Percentiles rank a stretch among this genome's conserved stretches.
phyloP scores from a whole-genome alignment of 2,888 invertebrate species.

The Tachystola acroxantha region DNA sequence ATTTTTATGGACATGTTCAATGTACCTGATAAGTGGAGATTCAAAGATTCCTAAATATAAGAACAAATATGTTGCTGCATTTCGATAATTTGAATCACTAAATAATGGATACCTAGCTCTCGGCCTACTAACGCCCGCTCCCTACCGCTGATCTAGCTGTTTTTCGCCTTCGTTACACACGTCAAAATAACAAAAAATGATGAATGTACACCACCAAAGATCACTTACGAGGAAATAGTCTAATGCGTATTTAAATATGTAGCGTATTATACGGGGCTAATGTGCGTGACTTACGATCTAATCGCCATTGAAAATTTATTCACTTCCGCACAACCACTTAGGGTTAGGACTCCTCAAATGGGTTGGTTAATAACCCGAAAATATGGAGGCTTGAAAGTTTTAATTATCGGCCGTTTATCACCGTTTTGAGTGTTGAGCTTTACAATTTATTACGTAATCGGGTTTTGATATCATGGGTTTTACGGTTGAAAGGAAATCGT shows the following conservation, averaged over 20 bases:
- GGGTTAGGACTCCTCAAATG: conserved; percentile 26
- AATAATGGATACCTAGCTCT: conserved; percentile 1
- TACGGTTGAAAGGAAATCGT: too few species aligned
- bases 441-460: conserved; percentile 26
- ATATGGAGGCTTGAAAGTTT: conserved; percentile 53
- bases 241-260: conserved; percentile 64
- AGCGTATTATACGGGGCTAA: conserved; percentile 31
- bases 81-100: too few species aligned
- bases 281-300: conserved; percentile 44
- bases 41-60: too few species aligned
- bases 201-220: conserved; percentile 33
- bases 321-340: conserved; percentile 25
- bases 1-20: too few species aligned
- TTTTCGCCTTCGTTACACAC: conserved; percentile 73
- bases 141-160: conserved; percentile 54
- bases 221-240: conserved; percentile 48
- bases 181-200: conserved; percentile 71
- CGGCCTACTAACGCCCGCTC: conserved; percentile 3
- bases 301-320: conserved; percentile 55
- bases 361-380: conserved; percentile 55
- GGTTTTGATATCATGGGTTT: not conserved
- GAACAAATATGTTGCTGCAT: too few species aligned
- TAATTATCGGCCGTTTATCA: conserved; percentile 49
- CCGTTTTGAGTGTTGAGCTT: conserved; percentile 30
- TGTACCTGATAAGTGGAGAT: too few species aligned